Conservation (phyloP, 2,888 invertebrate species). For the Yponomeuta malinellus region DNA sequence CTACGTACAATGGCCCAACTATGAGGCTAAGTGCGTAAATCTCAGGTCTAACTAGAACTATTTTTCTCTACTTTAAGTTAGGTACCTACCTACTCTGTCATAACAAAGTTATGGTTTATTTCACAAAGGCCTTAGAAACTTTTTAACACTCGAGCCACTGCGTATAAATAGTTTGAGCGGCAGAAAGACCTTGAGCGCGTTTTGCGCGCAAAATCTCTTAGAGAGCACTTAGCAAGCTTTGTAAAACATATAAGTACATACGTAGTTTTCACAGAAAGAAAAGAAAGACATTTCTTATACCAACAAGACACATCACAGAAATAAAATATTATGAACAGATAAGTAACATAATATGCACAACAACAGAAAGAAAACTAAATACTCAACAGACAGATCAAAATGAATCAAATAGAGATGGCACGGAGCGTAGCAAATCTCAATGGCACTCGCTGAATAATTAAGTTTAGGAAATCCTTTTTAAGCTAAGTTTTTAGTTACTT, state of each 20-base stretch:
- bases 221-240: slow-evolving; percentile 9
- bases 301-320: no score
- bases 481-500: not conserved
- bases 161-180: not conserved
- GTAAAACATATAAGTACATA: not conserved
- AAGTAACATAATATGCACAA: no score
- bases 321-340: no score
- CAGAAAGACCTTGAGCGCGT: not conserved
- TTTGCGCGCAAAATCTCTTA: not conserved
- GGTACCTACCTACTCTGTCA: not conserved
- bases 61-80: not conserved
- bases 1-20: no score
- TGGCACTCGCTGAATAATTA: slow-evolving; percentile 2
- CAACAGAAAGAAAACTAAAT: no score
- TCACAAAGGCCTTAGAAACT: not conserved
- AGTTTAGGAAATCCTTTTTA: not conserved
- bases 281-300: no score
- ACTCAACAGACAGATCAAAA: no score
- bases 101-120: not conserved
- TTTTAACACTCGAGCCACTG: not conserved
- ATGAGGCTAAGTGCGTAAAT: no score
- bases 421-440: slow-evolving; percentile 5
- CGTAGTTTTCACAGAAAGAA: not conserved
- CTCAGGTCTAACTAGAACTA: no score
- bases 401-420: not conserved